These are phyloP conservation scores for Paratilapia polleni DNA, from an alignment of 2,113 vertebrate genomes.

Conservation along the genomic window DNA sequence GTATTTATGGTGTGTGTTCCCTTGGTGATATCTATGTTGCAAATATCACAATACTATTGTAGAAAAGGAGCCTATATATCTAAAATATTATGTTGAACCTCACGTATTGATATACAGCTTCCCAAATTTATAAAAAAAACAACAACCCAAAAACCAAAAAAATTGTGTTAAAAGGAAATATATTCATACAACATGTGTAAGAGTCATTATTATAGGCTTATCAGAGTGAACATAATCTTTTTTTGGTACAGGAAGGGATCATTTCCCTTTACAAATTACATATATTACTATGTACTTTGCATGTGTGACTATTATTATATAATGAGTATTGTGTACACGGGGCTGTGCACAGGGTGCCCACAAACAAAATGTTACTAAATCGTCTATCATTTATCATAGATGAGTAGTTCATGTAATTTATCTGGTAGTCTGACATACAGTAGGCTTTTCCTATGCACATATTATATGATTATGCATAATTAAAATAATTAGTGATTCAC, in stretches of 20 bases:
- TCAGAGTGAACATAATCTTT: not conserved
- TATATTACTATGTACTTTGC: not conserved
- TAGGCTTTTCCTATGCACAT: not conserved
- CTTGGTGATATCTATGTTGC: too few relatives aligned
- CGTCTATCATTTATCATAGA: not conserved
- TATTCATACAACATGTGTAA: not conserved
- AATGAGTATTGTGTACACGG: not conserved
- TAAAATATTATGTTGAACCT: too few relatives aligned
- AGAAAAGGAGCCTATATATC: too few relatives aligned
- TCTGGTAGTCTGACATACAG: not conserved
- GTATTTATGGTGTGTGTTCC: too few relatives aligned
- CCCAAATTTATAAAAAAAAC: too few relatives aligned
- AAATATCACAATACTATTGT: too few relatives aligned
- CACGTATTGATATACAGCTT: too few relatives aligned
- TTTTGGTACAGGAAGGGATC: not conserved
- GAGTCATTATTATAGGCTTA: not conserved
- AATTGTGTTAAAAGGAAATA: not conserved
- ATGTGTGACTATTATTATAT: not conserved
- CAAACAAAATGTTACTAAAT: not conserved
- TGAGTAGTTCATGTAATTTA: not conserved
- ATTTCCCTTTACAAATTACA: not conserved
- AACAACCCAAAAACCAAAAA: too few relatives aligned
- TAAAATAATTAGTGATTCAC: slow-evolving; percentile 21
- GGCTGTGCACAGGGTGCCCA: not conserved
- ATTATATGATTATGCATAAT: slow-evolving; percentile 36